Conservation (phyloP, 2,888 invertebrate species). For the Chymomyza procnemis region DNA sequence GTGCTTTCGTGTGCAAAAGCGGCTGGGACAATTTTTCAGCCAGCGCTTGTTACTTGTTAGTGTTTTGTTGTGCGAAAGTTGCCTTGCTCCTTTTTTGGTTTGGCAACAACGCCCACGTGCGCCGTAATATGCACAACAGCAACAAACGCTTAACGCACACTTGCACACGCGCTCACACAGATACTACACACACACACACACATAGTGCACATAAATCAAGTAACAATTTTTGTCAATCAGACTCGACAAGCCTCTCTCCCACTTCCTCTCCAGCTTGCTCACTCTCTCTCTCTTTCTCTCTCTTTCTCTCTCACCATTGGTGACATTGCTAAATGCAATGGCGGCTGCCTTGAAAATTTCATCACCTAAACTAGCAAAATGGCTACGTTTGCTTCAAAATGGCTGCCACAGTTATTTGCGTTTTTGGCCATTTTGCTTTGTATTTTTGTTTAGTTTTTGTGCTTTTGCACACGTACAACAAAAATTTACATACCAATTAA, state of each 20-base stretch:
- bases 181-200: not conserved
- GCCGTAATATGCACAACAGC: constrained; percentile 24
- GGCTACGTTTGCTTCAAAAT: not conserved
- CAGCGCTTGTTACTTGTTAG: constrained; percentile 13
- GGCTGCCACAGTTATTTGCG: constrained; percentile 23
- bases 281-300: too few species aligned
- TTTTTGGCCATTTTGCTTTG: constrained; percentile 25
- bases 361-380: not conserved
- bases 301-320: too few species aligned
- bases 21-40: constrained; percentile 5
- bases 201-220: not conserved
- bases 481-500: constrained; percentile 66
- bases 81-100: not conserved
- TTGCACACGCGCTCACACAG: not conserved
- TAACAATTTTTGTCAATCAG: not conserved
- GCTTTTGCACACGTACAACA: not conserved
- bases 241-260: too few species aligned
- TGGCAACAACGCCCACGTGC: constrained; percentile 34
- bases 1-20: constrained; percentile 24
- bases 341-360: not conserved
- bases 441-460: not conserved
- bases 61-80: constrained; percentile 13
- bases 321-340: not conserved
- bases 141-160: not conserved
- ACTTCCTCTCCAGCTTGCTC: too few species aligned